Evolutionary conservation across 1,140 invertebrate genomes (phyloP).

Genomic region (Gryllus bimaculatus): DNA sequence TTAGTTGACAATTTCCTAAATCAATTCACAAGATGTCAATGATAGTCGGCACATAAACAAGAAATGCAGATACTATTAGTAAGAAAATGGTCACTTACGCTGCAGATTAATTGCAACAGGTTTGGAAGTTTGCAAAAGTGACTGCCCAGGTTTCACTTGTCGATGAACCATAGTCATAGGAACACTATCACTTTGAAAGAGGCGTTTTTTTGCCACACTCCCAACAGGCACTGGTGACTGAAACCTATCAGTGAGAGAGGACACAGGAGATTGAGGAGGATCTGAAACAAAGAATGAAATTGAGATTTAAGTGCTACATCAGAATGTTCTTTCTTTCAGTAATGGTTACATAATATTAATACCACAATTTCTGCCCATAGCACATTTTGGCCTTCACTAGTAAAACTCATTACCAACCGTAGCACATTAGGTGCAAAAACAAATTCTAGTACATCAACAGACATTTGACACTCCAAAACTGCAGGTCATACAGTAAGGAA

Average conservation of each 20-base stretch:
- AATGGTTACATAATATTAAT: no score
- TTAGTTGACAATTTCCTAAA: no score
- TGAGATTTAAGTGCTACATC: background rate
- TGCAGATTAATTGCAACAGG: slow-evolving; percentile 22
- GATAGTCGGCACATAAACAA: no score
- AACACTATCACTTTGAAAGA: slow-evolving; percentile 39
- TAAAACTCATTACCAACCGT: no score
- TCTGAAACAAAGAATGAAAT: slow-evolving; percentile 8
- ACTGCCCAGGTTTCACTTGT: slow-evolving; percentile 43
- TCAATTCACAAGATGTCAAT: no score
- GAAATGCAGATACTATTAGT: no score
- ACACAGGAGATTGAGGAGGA: slow-evolving; percentile 37
- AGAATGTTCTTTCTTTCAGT: background rate
- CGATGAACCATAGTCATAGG: background rate
- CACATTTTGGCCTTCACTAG: no score
- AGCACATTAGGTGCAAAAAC: no score
- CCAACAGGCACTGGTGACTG: slow-evolving; percentile 43
- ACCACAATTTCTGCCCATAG: no score
- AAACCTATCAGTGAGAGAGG: slow-evolving; percentile 45
- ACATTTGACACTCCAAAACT: no score
- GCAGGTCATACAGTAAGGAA: no score
- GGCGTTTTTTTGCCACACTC: slow-evolving; percentile 45
- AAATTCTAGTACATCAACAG: no score
- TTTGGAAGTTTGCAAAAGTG: slow-evolving; percentile 32
- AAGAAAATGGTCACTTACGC: slow-evolving; percentile 13